Conservation (phyloP, 2,113 vertebrate species). For the Periophthalmodon schlosseri region DNA sequence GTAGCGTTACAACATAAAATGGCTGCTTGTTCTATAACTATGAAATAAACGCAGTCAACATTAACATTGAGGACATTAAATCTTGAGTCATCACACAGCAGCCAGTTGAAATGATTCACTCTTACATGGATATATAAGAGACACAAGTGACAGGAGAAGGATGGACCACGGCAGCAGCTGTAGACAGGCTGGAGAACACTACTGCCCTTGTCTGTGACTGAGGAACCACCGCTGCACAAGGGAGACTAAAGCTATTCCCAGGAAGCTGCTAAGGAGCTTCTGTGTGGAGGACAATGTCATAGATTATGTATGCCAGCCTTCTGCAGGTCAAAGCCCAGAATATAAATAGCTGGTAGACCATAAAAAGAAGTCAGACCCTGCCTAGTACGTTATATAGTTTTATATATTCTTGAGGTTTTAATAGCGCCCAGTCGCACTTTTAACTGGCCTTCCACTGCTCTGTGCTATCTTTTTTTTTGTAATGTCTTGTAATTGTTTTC, state of each 20-base stretch:
- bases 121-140: background rate
- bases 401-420: conserved; percentile 20
- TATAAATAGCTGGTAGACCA: conserved; percentile 51
- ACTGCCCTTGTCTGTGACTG: conserved; percentile 44
- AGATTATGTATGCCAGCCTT: conserved; percentile 63
- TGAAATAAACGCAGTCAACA: no score
- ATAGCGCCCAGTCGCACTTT: background rate
- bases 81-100: background rate
- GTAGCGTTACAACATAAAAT: no score
- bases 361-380: conserved; percentile 11
- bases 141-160: background rate
- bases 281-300: conserved; percentile 61
- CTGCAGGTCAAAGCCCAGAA: conserved; percentile 59
- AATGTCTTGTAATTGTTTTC: no score
- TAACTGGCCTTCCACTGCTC: no score
- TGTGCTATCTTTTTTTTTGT: no score
- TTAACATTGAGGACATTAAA: no score
- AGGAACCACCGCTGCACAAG: conserved; percentile 40
- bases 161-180: conserved; percentile 17
- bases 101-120: background rate
- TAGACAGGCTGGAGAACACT: conserved; percentile 35
- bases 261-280: conserved; percentile 47
- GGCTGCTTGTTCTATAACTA: no score
- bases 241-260: conserved; percentile 55
- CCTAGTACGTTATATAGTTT: conserved; percentile 25